phyloP scores from a whole-genome alignment of 1,140 invertebrate species.

The Cheumatopsyche charites region DNA sequence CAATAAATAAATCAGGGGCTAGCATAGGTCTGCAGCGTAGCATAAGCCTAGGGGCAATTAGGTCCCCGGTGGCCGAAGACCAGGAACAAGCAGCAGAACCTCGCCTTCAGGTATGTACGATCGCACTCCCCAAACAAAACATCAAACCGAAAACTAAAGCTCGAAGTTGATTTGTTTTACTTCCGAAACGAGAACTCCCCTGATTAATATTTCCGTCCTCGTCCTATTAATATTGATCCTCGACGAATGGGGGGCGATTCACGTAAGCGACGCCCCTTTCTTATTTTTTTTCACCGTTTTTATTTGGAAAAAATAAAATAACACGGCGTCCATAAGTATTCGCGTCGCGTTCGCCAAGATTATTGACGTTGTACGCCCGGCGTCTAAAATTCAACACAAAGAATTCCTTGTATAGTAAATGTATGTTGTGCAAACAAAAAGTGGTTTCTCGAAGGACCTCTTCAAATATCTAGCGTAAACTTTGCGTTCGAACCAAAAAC shows the following conservation, averaged over 20 bases:
- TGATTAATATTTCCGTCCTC: constrained; percentile 23
- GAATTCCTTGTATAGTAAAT: constrained; percentile 33
- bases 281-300: too few relatives aligned
- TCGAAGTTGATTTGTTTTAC: constrained; percentile 34
- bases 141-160: constrained; percentile 23
- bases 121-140: constrained; percentile 27
- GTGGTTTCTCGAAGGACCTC: constrained; percentile 32
- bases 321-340: too few relatives aligned
- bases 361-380: not conserved
- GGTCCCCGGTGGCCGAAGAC: constrained; percentile 27
- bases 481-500: constrained; percentile 32
- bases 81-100: constrained; percentile 20
- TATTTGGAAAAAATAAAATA: too few relatives aligned
- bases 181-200: constrained; percentile 4
- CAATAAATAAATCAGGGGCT: constrained; percentile 40
- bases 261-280: too few relatives aligned
- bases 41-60: constrained; percentile 37
- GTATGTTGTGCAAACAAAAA: constrained; percentile 35
- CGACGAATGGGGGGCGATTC: too few relatives aligned
- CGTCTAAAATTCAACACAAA: constrained; percentile 4
- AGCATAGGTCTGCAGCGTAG: constrained; percentile 25
- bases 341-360: not conserved
- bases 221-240: constrained; percentile 5
- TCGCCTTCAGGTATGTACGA: constrained; percentile 24
- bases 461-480: constrained; percentile 36